A percentile compares a stretch with the other conserved stretches of the same genome.
Evolutionary conservation across 1,140 invertebrate species (phyloP).

Genomic region (Drosophila arawakana): DNA sequence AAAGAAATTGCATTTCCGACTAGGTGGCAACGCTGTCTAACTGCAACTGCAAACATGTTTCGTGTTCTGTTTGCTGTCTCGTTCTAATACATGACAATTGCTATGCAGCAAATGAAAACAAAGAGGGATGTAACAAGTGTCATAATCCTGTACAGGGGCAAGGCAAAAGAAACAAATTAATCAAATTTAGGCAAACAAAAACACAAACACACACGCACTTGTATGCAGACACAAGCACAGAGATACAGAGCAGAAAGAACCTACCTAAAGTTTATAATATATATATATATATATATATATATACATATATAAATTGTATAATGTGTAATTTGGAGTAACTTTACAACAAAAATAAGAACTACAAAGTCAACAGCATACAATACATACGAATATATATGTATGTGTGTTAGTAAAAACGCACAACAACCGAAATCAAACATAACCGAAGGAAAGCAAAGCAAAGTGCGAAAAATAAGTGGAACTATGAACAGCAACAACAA

Average conservation of each 20-base stretch:
- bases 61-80: conserved; percentile 29
- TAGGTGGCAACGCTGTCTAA: conserved; percentile 25
- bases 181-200: conserved; percentile 49
- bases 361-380: conserved; percentile 5
- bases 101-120: not conserved
- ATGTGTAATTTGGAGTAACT: conserved; percentile 47
- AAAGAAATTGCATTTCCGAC: conserved; percentile 37
- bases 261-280: conserved; percentile 70
- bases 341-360: conserved; percentile 32
- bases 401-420: conserved; percentile 36
- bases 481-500: not conserved
- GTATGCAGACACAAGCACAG: conserved; percentile 24
- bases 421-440: conserved; percentile 9
- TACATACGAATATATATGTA: not conserved
- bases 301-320: conserved; percentile 40
- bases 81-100: conserved; percentile 16
- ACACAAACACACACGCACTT: conserved; percentile 44
- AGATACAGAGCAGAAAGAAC: conserved; percentile 49
- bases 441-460: conserved; percentile 1
- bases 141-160: conserved; percentile 11
- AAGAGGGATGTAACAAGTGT: conserved; percentile 35
- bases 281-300: conserved; percentile 28
- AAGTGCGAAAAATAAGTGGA: conserved; percentile 6
- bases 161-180: conserved; percentile 26
- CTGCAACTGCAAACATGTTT: not conserved